Conservation (phyloP, 2,888 invertebrate genomes). For the Callimorpha dominula region DNA sequence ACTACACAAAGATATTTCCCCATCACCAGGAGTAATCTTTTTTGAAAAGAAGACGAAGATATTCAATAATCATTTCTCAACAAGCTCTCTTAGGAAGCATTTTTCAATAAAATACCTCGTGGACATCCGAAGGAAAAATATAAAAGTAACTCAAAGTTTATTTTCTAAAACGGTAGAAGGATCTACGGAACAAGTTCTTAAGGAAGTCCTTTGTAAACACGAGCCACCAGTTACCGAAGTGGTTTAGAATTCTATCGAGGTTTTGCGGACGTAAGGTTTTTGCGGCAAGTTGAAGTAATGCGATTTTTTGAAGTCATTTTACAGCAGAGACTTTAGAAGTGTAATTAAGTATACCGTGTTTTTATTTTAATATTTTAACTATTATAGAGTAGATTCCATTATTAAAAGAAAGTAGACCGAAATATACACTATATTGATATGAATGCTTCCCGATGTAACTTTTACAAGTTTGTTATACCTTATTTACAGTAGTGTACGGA, state of each 20-base stretch:
- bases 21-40: too few relatives aligned
- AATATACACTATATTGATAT: too few relatives aligned
- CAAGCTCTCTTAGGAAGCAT: too few relatives aligned
- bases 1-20: too few relatives aligned
- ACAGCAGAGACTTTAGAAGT: background rate
- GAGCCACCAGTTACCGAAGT: constrained; percentile 23
- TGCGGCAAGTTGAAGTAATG: constrained; percentile 1
- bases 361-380: too few relatives aligned
- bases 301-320: constrained; percentile 2
- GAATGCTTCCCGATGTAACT: too few relatives aligned
- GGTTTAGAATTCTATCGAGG: constrained; percentile 25
- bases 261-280: constrained; percentile 12
- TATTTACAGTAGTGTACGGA: too few relatives aligned
- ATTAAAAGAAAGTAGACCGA: too few relatives aligned
- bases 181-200: constrained; percentile 20
- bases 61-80: too few relatives aligned
- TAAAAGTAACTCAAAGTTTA: constrained; percentile 12
- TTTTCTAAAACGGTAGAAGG: constrained; percentile 16
- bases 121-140: background rate
- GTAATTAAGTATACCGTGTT: background rate
- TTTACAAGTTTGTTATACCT: too few relatives aligned
- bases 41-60: too few relatives aligned
- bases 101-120: background rate
- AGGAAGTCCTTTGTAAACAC: constrained; percentile 26
- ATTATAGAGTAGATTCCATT: too few relatives aligned